Conservation (phyloP, 1,140 invertebrate species). For the Nasonia vitripennis region DNA sequence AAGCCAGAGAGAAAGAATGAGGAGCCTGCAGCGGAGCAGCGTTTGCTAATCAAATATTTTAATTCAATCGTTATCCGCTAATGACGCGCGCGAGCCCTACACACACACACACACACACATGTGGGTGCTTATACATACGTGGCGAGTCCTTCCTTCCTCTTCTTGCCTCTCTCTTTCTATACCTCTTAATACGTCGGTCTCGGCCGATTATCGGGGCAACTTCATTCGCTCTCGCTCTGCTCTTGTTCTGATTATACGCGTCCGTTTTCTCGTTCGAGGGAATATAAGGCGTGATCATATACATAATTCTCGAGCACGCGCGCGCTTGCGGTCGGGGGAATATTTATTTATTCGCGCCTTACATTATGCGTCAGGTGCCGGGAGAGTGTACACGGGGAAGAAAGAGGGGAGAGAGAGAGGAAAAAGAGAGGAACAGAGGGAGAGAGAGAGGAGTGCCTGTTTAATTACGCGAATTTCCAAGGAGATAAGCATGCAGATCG, state of each 20-base stretch:
- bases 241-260: conserved; percentile 33
- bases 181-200: conserved; percentile 62
- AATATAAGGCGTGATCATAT: conserved; percentile 19
- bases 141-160: conserved; percentile 8
- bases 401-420: not conserved
- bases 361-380: conserved; percentile 4
- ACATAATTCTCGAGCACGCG: conserved; percentile 25
- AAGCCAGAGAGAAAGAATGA: conserved; percentile 21
- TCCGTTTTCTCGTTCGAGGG: not conserved
- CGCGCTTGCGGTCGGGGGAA: not conserved
- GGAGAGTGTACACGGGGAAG: not conserved
- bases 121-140: conserved; percentile 50
- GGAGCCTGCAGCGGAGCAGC: conserved; percentile 20
- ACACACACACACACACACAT: conserved; percentile 50
- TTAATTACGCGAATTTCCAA: conserved; percentile 62
- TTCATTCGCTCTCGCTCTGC: conserved; percentile 21
- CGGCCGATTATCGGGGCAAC: conserved; percentile 49
- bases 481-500: conserved; percentile 60
- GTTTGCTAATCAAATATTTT: conserved; percentile 75
- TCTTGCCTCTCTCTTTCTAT: conserved; percentile 22
- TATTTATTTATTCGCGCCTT: conserved; percentile 39
- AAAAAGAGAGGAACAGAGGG: not conserved
- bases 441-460: conserved; percentile 44
- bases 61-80: conserved; percentile 70
- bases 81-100: conserved; percentile 63